Evolutionary conservation across 2,113 vertebrate species (phyloP), one percentile per base, ranked within the genome.

Genomic region (Anseranas semipalmata): DNA sequence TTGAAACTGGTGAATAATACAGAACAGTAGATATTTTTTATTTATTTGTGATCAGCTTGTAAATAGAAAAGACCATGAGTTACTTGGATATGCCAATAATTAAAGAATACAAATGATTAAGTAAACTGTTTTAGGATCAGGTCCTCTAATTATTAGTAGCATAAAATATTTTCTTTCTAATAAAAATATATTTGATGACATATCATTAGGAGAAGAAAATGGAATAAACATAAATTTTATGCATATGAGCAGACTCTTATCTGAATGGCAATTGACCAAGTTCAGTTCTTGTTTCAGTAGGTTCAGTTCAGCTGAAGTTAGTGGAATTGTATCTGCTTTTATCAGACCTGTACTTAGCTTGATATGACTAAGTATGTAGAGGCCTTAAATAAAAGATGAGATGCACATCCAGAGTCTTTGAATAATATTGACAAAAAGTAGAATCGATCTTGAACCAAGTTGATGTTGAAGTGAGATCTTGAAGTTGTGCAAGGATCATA

Each of bases 321-420:
- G 58, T 72, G 72, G 71, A 92, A 50, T 35, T 85, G 24, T 39
- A 89, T 50, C 66, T 89, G 45, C 56, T 92, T 96, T 85, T 70
- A 79, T 80, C 74, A 74, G 82, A 46, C 35, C 22, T 58, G 16
- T 91, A 45, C 73, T 93, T 95, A 78, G 14, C 68, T 70, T 1
- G 2, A 86, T 37, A 85, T 91, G 65, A 53, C 89, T 86, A 81
- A 96, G 84, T 94, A 94, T 72, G 90, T 10, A 90, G 87, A 60
- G 67, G 67, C 35, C 16, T 96, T 97, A 96, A 97, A 97, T 97
- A 98, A 97, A 98, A 97, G 94, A 97, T 97, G 94, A 96, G 97
- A 97, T 96, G 78, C 87, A 95, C 92, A 96, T 95, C 77, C 89
- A 95, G 80, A 87, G 75, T 90, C 95, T 97, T 96, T 98, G 95